Evolutionary conservation across 2,888 invertebrate genomes (phyloP).

Genomic region (Drosophila eohydei): DNA sequence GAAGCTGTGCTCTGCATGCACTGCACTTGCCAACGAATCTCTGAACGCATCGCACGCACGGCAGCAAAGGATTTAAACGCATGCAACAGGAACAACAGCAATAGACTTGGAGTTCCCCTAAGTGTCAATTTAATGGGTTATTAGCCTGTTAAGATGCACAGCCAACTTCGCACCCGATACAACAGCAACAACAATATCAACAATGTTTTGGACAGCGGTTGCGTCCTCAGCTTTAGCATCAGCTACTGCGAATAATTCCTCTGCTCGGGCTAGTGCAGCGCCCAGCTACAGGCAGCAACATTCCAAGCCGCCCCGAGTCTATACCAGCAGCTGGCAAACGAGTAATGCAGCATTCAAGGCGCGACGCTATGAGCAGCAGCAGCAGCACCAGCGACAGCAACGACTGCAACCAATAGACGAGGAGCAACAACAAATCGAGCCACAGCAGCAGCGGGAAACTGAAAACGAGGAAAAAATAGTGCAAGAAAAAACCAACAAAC

Average conservation of each 20-base stretch:
- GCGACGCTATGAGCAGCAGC: constrained; percentile 36
- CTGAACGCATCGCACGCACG: background rate
- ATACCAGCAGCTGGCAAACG: constrained; percentile 49
- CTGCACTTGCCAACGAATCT: constrained; percentile 38
- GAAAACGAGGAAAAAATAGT: background rate
- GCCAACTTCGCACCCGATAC: background rate
- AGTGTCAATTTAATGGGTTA: background rate
- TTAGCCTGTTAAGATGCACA: background rate
- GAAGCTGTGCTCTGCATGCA: background rate
- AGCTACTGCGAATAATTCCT: constrained; percentile 12
- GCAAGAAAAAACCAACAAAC: constrained; percentile 2
- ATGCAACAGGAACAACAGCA: background rate
- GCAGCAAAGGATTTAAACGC: background rate
- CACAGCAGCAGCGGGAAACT: background rate
- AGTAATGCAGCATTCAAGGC: constrained; percentile 51
- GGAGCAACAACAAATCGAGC: constrained; percentile 8
- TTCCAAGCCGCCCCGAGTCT: constrained; percentile 38
- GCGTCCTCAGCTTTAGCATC: constrained; percentile 54
- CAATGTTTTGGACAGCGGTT: constrained; percentile 61
- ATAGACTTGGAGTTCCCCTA: background rate
- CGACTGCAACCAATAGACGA: constrained; percentile 10
- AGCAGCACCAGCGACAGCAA: background rate
- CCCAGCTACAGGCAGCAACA: constrained; percentile 57
- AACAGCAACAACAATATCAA: background rate
- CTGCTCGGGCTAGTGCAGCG: constrained; percentile 51